These are phyloP conservation scores for Cygnus buccinator DNA, from an alignment of 2,113 vertebrate species.

Conservation along the genomic window DNA sequence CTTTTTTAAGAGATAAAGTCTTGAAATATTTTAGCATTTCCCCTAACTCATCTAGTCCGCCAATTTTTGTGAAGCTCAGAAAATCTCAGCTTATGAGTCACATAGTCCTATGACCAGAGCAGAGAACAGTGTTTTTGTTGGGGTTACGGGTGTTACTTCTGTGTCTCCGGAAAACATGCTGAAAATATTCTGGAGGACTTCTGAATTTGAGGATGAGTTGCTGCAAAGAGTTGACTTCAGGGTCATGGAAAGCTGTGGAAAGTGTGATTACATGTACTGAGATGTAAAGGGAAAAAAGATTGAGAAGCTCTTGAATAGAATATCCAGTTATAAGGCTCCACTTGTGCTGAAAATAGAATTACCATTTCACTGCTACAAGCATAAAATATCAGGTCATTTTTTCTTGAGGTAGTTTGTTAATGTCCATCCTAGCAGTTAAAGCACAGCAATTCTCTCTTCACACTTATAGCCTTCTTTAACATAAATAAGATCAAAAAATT, in stretches of 20 bases:
- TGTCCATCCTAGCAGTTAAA: neutral
- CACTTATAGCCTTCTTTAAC: neutral
- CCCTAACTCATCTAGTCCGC: constrained; percentile 7
- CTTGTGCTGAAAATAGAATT: constrained; percentile 31
- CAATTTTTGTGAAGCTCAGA: neutral
- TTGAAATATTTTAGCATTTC: constrained; percentile 43
- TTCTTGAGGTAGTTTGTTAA: neutral
- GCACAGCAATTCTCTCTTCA: neutral
- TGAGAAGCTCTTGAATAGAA: constrained; percentile 29
- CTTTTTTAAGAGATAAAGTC: constrained; percentile 38
- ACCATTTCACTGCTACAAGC: neutral
- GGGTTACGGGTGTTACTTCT: neutral
- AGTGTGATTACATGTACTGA: neutral
- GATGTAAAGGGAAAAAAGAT: constrained; percentile 11
- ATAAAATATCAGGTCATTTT: neutral
- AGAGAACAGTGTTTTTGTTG: neutral
- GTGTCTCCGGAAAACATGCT: neutral
- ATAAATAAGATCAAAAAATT: neutral
- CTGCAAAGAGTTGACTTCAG: neutral
- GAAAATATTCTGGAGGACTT: neutral
- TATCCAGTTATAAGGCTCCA: neutral
- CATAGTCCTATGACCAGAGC: constrained; percentile 11
- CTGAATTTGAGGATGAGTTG: neutral
- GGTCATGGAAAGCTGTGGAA: neutral
- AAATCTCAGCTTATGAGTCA: constrained; percentile 6